Percentiles rank a stretch among this genome's conserved stretches.
phyloP scores from a whole-genome alignment of 2,797 vertebrate species.

The Setipinna tenuifilis region DNA sequence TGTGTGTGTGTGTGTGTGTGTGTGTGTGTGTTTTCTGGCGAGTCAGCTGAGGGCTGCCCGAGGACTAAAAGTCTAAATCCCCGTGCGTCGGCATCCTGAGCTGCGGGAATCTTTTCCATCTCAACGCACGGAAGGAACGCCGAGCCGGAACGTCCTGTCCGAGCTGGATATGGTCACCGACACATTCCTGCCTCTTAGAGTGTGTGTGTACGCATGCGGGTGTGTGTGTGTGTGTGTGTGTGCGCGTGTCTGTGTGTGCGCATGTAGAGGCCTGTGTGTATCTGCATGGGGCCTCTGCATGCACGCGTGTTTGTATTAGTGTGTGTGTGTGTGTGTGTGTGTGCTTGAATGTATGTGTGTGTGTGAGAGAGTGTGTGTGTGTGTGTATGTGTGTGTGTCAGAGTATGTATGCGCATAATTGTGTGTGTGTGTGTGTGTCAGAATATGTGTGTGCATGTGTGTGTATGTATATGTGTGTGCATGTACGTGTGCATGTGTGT shows the following conservation, averaged over 20 bases:
- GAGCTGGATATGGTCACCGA: not conserved
- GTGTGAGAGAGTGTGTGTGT: not conserved
- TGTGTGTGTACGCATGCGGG: not conserved
- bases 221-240: not conserved
- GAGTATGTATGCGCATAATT: not conserved
- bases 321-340: not conserved
- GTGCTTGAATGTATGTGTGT: not conserved
- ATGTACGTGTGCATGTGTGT: not conserved
- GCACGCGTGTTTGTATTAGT: not conserved
- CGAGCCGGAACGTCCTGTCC: slow-evolving; percentile 13
- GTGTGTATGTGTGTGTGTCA: not conserved
- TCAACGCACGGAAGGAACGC: slow-evolving; percentile 15
- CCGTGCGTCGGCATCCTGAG: not conserved
- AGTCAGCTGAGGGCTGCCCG: slow-evolving; percentile 7
- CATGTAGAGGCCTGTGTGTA: not conserved
- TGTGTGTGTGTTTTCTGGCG: not conserved
- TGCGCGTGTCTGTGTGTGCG: not conserved
- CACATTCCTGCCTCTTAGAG: not conserved
- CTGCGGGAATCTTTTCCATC: slow-evolving; percentile 17
- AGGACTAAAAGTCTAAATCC: slow-evolving; percentile 7
- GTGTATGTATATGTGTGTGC: not conserved
- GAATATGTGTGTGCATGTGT: not conserved
- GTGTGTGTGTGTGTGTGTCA: not conserved
- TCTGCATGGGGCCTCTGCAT: not conserved
- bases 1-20: not conserved